Evolutionary conservation across 2,888 invertebrate genomes (phyloP), one percentile per base, ranked within the genome.

Genomic region (Thumatha senex): DNA sequence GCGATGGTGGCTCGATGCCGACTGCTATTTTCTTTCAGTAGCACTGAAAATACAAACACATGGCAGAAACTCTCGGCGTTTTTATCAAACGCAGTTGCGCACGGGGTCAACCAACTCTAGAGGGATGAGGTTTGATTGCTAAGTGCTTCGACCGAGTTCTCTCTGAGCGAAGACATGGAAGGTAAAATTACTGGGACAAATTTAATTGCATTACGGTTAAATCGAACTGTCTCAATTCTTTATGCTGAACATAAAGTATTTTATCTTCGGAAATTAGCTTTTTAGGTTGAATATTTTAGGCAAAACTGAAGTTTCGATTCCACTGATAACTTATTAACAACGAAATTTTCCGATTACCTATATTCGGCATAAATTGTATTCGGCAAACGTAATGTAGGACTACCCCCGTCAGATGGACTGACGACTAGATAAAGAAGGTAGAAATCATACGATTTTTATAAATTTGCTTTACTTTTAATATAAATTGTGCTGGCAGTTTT

Each of bases 21-120:
- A 89, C 88, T 89, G 80, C 63, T 66, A 62, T 70, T 75, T 76
- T 73, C 62, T 72, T 77, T 77, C 75, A 75, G 73, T 53, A 48
- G 52, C 48, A 60, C 84, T 84, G 85, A 85, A 86, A 85, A 79
- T 75, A 80, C 76, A 73, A 80, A 70, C 80, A 79, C 78, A 76
- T 76, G 76, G 74, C 70, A 62, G 58, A 66, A 50, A 64, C 82
- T 80, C 80, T 77, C 78, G 74, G 80, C 76, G 62, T 75, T 86
- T 85, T 81, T 84, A 76, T 80, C 78, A 84, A 77, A 80, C 76
- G 72, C 70, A 73, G 76, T 78, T 77, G 77, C 67, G 64, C 63
- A 56, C 61, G 78, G 72, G 88, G 86, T 88, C 86, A 82, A 64
- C 80, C 78, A 88, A 82, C 89, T 78, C 72, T 59, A 71, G 72